A percentile compares a stretch with the other conserved stretches of the same genome.
Evolutionary conservation across 2,113 vertebrate species (phyloP).

Genomic region (Melospiza melodia): DNA sequence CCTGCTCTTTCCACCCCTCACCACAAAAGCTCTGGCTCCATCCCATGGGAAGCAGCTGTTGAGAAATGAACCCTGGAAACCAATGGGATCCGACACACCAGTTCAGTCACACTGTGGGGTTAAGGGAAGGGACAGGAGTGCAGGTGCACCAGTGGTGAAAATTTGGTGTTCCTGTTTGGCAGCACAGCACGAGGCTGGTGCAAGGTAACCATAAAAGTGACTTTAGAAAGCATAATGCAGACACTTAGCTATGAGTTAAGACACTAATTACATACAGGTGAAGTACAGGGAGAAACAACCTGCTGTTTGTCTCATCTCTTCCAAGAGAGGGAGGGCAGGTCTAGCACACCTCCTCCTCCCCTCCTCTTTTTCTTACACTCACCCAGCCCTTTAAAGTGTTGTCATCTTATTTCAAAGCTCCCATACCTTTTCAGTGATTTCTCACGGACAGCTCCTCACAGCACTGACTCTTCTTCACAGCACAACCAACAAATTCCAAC

Average conservation of each 20-base stretch:
- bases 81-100: background rate
- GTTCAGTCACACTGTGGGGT: fast-evolving
- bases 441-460: too few relatives aligned
- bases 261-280: background rate
- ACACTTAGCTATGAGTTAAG: background rate
- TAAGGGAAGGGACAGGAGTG: background rate
- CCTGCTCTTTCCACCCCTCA: background rate
- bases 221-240: background rate
- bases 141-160: background rate
- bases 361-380: background rate
- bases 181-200: fast-evolving
- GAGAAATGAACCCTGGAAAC: background rate
- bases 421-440: too few relatives aligned
- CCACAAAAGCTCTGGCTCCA: background rate
- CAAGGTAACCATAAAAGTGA: background rate
- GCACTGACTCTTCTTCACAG: too few relatives aligned
- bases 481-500: too few relatives aligned
- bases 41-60: background rate
- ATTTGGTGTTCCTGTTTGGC: background rate
- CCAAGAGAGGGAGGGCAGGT: background rate
- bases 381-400: background rate
- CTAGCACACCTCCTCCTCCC: background rate
- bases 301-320: background rate
- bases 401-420: too few relatives aligned
- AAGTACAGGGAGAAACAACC: background rate